phyloP scores from a whole-genome alignment of 2,888 invertebrate genomes.

The Polia nebulosa region DNA sequence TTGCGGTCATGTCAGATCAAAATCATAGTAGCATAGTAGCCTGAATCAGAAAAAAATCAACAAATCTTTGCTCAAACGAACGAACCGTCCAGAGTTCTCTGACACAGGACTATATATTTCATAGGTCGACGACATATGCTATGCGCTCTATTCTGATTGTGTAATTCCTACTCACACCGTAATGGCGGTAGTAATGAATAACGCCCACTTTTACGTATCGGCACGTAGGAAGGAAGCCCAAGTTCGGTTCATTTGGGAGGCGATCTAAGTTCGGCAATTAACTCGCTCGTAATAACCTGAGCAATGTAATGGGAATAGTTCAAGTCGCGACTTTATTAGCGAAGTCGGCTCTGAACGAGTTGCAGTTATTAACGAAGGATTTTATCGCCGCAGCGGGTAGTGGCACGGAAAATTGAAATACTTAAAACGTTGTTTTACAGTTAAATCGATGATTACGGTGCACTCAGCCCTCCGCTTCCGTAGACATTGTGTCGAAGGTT shows the following conservation, averaged over 20 bases:
- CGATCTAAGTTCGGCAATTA: constrained; percentile 47
- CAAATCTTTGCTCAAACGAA: not conserved
- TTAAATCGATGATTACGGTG: not conserved
- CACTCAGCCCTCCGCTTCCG: not conserved
- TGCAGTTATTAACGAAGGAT: not conserved
- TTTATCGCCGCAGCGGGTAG: not conserved
- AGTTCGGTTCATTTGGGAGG: constrained; percentile 37
- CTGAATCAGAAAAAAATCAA: not conserved
- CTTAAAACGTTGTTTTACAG: constrained; percentile 20
- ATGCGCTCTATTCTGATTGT: not conserved
- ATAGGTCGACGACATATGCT: not conserved
- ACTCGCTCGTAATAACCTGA: constrained; percentile 51
- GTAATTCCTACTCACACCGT: not conserved
- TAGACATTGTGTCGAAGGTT: not conserved
- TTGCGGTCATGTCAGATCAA: not conserved
- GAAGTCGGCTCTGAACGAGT: constrained; percentile 14
- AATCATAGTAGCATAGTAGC: not conserved
- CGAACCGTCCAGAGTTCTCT: not conserved
- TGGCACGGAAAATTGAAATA: constrained; percentile 20
- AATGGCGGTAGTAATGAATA: constrained; percentile 11
- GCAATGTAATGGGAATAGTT: constrained; percentile 45
- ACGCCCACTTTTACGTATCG: constrained; percentile 36
- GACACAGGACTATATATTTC: not conserved
- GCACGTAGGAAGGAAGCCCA: constrained; percentile 9
- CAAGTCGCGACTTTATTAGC: constrained; percentile 34